Evolutionary conservation across 2,113 vertebrate genomes (phyloP), one percentile per base, ranked within the genome.

Genomic region (Pelodiscus sinensis): DNA sequence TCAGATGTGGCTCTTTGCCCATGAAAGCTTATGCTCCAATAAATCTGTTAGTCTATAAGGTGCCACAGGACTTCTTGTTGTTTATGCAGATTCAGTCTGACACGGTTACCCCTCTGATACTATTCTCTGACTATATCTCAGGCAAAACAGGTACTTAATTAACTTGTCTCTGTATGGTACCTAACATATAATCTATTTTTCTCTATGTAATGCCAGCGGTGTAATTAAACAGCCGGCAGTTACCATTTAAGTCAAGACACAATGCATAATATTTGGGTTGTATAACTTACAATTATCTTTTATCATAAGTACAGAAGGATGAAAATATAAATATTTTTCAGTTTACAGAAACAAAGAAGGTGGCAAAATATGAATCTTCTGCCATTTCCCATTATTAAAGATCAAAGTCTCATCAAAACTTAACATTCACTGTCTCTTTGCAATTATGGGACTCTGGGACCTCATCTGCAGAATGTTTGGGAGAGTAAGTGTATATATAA

Each of bases 191-290:
- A 96, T 97, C 91, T 95, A 82, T 90, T 88, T 95, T 84, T 94
- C 90, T 94, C 87, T 95, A 88, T 84, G 85, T 92, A 94, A 91
- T 93, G 78, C 92, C 86, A 82, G 90, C 86, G 77, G 52, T 93
- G 60, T 95, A 96, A 97, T 97, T 96, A 95, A 94, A 94, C 79
- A 86, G 93, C 81, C 89, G 96, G 94, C 87, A 91, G 86, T 81
- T 87, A 83, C 71, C 62, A 24, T 93, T 90, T 86, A 83, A 90
- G 55, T 90, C 55, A 90, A 93, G 84, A 95, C 71, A 65, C 77
- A 77, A 2, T 50, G 58, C 84, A 85, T 91, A 94, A 95, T 94
- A 92, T 91, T 95, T 93, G 44, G 77, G 35, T 85, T 94, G 57
- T 88, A 8, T 92, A 24, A 86, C 90, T 94, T 92, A 82, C 60